A percentile compares a stretch with the other conserved stretches of the same genome.
phyloP scores from a whole-genome alignment of 2,888 invertebrate genomes.

The Lasioglossum leucozonium region DNA sequence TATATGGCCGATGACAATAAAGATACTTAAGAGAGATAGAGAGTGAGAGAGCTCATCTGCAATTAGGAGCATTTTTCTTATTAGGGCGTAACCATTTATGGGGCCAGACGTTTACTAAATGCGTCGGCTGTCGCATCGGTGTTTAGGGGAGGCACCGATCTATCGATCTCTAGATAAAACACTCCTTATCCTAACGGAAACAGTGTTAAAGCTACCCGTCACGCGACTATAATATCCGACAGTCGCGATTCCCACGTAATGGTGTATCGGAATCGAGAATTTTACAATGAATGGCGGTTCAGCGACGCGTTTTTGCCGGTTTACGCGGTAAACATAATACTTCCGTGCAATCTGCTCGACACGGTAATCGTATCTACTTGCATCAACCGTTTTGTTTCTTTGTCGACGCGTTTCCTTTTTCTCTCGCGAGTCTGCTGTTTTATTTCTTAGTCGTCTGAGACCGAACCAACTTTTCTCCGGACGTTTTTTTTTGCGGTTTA shows the following conservation, averaged over 20 bases:
- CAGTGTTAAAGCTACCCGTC: not conserved
- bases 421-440: not conserved
- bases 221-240: constrained; percentile 4
- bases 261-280: not conserved
- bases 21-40: not conserved
- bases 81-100: not conserved
- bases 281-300: not conserved
- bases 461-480: not conserved
- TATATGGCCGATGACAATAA: not conserved
- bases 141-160: not conserved
- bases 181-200: not conserved
- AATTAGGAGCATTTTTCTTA: constrained; percentile 1
- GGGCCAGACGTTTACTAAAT: not conserved
- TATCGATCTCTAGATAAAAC: not conserved
- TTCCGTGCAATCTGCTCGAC: constrained; percentile 11
- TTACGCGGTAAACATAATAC: constrained; percentile 17
- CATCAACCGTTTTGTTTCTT: not conserved
- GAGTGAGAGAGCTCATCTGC: too few relatives aligned
- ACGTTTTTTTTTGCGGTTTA: not conserved
- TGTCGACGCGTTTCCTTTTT: not conserved
- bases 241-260: not conserved
- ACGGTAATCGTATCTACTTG: constrained; percentile 5
- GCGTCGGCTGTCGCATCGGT: not conserved
- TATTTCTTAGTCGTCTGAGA: not conserved
- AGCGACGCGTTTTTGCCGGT: not conserved